Evolutionary conservation across 2,113 vertebrate species (phyloP).

Genomic region (Petroica traversi): DNA sequence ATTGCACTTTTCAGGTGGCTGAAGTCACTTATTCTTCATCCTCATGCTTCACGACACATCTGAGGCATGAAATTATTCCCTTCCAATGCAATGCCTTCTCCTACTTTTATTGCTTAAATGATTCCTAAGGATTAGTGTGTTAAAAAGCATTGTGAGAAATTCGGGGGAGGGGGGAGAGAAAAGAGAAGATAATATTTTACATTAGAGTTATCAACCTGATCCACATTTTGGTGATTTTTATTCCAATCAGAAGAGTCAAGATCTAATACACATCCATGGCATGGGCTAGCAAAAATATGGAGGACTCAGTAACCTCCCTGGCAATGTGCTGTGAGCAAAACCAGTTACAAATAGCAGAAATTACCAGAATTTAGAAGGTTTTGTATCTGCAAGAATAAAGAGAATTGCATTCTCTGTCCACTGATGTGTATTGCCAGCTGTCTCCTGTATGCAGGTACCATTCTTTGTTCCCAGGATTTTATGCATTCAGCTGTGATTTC

Average conservation of each 20-base stretch:
- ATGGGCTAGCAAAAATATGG: not conserved
- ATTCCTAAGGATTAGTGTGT: slow-evolving; percentile 49
- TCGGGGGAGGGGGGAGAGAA: accelerated
- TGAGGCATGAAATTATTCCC: slow-evolving; percentile 53
- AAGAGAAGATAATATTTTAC: slow-evolving; percentile 9
- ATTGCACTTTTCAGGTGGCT: slow-evolving; percentile 22
- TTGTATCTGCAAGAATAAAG: not conserved
- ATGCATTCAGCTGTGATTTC: slow-evolving; percentile 25
- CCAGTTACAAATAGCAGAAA: not conserved
- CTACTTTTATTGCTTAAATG: slow-evolving; percentile 27
- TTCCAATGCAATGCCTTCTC: not conserved
- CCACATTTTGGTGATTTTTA: slow-evolving; percentile 22
- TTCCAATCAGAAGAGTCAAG: not conserved
- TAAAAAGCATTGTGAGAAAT: slow-evolving; percentile 34
- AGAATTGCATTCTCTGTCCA: not conserved
- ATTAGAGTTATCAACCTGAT: slow-evolving; percentile 13
- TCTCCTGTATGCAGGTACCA: slow-evolving; percentile 17
- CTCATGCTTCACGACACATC: slow-evolving; percentile 27
- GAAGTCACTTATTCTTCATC: slow-evolving; percentile 34
- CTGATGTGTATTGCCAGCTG: not conserved
- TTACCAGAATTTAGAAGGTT: not conserved
- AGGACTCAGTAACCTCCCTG: not conserved
- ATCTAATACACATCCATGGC: not conserved
- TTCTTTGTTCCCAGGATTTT: slow-evolving; percentile 51
- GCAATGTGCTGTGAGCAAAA: not conserved